These are phyloP conservation scores for Acrocephalus arundinaceus DNA, from an alignment of 2,113 vertebrate genomes.

Conservation along the genomic window DNA sequence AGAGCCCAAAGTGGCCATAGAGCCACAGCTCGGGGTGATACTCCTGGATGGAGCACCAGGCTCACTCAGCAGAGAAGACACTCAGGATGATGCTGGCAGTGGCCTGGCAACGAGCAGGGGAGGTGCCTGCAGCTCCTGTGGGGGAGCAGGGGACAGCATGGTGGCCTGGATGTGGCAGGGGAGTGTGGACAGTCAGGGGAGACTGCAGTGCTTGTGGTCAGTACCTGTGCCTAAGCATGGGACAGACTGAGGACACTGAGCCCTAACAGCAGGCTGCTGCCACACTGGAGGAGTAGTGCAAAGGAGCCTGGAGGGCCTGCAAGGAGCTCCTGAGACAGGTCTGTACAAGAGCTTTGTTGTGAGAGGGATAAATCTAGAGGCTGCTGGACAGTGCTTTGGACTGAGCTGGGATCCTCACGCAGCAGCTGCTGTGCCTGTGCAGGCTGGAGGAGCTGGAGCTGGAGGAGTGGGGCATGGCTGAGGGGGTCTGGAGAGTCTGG, in stretches of 20 bases:
- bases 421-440: background rate
- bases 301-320: background rate
- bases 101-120: background rate
- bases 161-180: accelerated
- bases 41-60: background rate
- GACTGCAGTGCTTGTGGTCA: background rate
- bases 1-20: background rate
- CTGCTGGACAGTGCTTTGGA: background rate
- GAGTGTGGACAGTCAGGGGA: background rate
- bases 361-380: background rate
- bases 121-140: accelerated
- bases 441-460: background rate
- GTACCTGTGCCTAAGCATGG: background rate
- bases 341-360: background rate
- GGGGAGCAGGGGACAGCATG: background rate
- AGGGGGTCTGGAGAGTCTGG: background rate
- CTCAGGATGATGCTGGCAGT: accelerated
- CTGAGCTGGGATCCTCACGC: background rate
- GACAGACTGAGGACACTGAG: background rate
- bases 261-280: background rate
- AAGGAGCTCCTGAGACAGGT: background rate
- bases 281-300: background rate
- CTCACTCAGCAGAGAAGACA: accelerated
- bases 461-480: background rate
- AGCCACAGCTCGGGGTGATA: background rate